Base-by-base conservation (phyloP, 2,888 invertebrate species). In the Argyra leucocephala region DNA sequence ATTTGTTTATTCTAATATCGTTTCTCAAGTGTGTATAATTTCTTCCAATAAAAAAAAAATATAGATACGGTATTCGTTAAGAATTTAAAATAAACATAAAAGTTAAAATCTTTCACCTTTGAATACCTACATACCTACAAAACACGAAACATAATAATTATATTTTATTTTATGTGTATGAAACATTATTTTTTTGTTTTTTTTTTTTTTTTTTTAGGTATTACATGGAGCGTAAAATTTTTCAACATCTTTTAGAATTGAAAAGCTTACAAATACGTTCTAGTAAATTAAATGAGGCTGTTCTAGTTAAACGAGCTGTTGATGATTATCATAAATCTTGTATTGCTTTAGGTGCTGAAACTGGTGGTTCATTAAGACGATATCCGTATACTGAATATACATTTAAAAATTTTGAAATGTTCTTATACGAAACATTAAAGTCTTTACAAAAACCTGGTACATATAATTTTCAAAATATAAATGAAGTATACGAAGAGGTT, bases 201-300 rank as follows among this genome's bases (percentile, higher is more conserved):
- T 37, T 7, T 31, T 7, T 31, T 31, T 9, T 37, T 37, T 37
- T 66, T 74, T 82, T 67, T 77, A 88, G 94, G 75, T 95, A 94
- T 78, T 92, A 94, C 73, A 85, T 93, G 74, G 95, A 96, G 78
- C 83, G 94, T 67, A 91, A 93, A 75, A 90, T 96, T 72, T 95
- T 96, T 78, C 93, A 96, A 75, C 94, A 96, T 77, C 83, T 96
- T 66, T 83, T 96, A 74, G 96, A 96, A 76, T 80, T 96, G 64
- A 96, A 96, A 79, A 85, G 94, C 64, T 83, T 93, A 70, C 96
- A 96, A 80, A 95, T 96, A 72, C 86, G 95, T 73, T 90, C 93
- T 37, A 93, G 91, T 63, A 88, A 91, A 78, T 85, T 91, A 59
- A 93, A 94, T 74, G 95, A 95, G 80, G 87, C 90, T 31, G 87